Base-by-base conservation (phyloP, 2,888 invertebrate genomes). In the Drosophila stalkeri region DNA sequence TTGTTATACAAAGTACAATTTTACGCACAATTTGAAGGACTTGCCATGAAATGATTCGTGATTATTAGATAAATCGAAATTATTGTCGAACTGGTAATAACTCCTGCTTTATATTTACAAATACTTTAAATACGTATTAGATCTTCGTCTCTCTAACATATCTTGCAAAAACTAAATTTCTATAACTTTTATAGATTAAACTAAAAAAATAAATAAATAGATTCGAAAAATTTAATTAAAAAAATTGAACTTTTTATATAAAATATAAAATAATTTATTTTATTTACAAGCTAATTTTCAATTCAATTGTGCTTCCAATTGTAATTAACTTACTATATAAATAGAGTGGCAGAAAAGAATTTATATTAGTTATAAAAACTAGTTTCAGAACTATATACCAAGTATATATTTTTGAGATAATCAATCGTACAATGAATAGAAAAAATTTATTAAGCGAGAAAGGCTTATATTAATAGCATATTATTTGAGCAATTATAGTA, bases 11-110 rank as follows among this genome's bases (percentile, higher is more conserved):
- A 37, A 80, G 77, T 77, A 60, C 23, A 62, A 73, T 73, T 69
- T 73, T 64, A 81, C 68, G 81, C 66, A 49, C 49, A 70, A 79
- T 81, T 79, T 73, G n/a, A 64, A 69, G 49, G 55, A 57, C 65
- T 68, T 76, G 63, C 63, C 27, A 44, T 20, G 35, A n/a, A 54
- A 60, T 16, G 20, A 16, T 77, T 16, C 35, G 20, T 44, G 14
- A 18, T 31, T 64, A 62, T 64, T 55, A 55, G 46, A 43, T 61
- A 49, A 39, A 72, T 18, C 64, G 33, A 61, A 68, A 64, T 54
- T 41, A 67, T 67, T 46, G 49, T 35, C 6, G 12, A 23, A 44
- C 35, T 60, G 23, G 6, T 31, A 5, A 39, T 1, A 3, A n/a
- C 6, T 16, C 16, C 4, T 9, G 11, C 12, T 49, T 33, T 31